Percentiles rank a stretch among this genome's conserved stretches.
phyloP scores from a whole-genome alignment of 2,797 vertebrate species.

The Natrix natrix region DNA sequence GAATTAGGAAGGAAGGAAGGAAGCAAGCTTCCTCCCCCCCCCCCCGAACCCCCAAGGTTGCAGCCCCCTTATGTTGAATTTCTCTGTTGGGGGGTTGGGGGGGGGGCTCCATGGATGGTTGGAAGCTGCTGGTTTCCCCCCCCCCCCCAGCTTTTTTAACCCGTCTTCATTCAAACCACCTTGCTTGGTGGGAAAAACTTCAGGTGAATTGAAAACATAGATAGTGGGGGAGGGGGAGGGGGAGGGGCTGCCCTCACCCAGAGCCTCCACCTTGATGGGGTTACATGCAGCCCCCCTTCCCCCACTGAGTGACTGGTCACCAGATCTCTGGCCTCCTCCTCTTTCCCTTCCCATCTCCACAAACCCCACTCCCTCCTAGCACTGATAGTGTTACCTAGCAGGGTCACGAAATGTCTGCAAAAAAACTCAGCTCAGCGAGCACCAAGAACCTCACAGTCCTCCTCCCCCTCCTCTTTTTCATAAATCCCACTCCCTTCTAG shows the following conservation, averaged over 20 bases:
- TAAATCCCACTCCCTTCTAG: no score
- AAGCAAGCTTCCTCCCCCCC: no score
- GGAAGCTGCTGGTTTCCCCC: background rate
- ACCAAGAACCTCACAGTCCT: no score
- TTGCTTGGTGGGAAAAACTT: background rate
- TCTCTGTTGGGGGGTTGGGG: background rate
- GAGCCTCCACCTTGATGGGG: background rate
- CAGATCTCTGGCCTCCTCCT: background rate
- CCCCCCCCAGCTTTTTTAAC: background rate
- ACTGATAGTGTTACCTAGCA: no score
- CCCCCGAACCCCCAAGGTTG: no score
- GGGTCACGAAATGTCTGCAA: no score
- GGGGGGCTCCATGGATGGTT: background rate
- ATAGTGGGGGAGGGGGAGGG: fast-evolving
- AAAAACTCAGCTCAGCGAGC: no score
- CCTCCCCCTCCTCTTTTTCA: constrained; percentile 3
- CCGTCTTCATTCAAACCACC: background rate
- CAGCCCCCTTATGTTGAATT: background rate
- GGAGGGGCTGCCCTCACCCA: background rate
- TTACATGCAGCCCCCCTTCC: background rate
- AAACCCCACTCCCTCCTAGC: no score
- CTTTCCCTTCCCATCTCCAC: constrained; percentile 18
- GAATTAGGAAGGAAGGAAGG: no score
- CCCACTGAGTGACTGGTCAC: fast-evolving
- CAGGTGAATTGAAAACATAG: background rate